These are phyloP conservation scores for Neogobius melanostomus DNA, from an alignment of 2,113 vertebrate genomes.

Conservation along the genomic window DNA sequence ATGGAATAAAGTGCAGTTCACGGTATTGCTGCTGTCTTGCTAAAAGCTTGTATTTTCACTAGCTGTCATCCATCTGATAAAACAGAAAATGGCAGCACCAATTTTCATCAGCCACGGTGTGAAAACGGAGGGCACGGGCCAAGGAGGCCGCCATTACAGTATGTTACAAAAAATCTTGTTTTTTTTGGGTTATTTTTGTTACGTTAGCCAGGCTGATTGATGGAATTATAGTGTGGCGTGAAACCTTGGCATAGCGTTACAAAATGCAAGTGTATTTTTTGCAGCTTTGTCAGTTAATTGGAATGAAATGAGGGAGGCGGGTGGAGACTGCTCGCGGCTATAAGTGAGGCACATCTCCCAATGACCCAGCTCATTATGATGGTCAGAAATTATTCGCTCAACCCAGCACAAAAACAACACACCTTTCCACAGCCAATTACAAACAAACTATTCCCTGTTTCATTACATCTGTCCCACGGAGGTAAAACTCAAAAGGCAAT, in stretches of 20 bases:
- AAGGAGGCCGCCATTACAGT: constrained; percentile 2
- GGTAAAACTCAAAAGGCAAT: constrained; percentile 62
- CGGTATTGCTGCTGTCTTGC: background rate
- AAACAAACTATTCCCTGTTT: constrained; percentile 52
- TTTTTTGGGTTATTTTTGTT: background rate
- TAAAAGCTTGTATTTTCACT: background rate
- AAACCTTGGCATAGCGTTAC: background rate
- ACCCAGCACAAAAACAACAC: constrained; percentile 26
- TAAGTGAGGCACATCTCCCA: constrained; percentile 22
- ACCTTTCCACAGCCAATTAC: constrained; percentile 50
- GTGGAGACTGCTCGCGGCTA: constrained; percentile 31
- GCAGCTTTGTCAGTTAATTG: constrained; percentile 14
- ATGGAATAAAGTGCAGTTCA: background rate
- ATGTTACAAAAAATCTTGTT: background rate
- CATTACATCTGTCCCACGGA: constrained; percentile 57
- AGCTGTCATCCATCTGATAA: background rate
- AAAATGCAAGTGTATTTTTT: background rate
- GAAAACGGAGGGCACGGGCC: background rate
- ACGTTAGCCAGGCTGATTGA: background rate
- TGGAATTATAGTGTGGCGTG: background rate
- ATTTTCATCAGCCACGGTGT: constrained; percentile 2
- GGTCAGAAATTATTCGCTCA: constrained; percentile 35
- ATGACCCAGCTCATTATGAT: constrained; percentile 35
- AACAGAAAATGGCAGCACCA: constrained; percentile 3
- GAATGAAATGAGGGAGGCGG: constrained; percentile 9